These are phyloP conservation scores for Brachirus orientalis DNA, from an alignment of 2,113 vertebrate species.

Conservation along the genomic window DNA sequence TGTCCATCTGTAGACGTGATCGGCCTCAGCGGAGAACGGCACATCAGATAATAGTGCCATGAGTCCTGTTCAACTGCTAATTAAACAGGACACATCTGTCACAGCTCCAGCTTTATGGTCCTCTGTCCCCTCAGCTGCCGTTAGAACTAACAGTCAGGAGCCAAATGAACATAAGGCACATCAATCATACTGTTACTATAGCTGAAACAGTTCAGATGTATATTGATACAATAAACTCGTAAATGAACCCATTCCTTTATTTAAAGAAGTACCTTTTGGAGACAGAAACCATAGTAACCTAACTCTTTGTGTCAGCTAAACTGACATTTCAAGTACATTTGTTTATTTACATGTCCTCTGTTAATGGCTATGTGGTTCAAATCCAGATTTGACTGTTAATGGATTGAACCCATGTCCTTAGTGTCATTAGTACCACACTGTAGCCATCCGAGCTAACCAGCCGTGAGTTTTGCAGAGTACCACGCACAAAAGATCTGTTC, in stretches of 20 bases:
- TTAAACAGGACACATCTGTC: conserved; percentile 58
- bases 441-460: no score
- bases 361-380: no score
- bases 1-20: conserved; percentile 5
- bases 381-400: no score
- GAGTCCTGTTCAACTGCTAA: conserved; percentile 35
- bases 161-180: conserved; percentile 66
- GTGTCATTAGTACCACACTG: no score
- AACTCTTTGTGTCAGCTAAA: background rate
- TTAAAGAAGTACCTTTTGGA: background rate
- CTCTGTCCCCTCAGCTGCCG: conserved; percentile 38
- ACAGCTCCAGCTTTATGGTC: conserved; percentile 25
- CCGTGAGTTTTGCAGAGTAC: no score
- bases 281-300: background rate
- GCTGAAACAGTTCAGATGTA: background rate
- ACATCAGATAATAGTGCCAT: conserved; percentile 17
- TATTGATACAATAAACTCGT: background rate
- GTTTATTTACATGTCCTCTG: no score
- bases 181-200: conserved; percentile 49
- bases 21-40: background rate
- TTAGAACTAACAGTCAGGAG: conserved; percentile 3
- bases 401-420: no score
- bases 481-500: no score
- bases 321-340: no score
- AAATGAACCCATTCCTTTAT: background rate